Percentiles rank a stretch among this genome's conserved stretches.
phyloP scores from a whole-genome alignment of 2,113 vertebrate species.

The Ciconia maguari region DNA sequence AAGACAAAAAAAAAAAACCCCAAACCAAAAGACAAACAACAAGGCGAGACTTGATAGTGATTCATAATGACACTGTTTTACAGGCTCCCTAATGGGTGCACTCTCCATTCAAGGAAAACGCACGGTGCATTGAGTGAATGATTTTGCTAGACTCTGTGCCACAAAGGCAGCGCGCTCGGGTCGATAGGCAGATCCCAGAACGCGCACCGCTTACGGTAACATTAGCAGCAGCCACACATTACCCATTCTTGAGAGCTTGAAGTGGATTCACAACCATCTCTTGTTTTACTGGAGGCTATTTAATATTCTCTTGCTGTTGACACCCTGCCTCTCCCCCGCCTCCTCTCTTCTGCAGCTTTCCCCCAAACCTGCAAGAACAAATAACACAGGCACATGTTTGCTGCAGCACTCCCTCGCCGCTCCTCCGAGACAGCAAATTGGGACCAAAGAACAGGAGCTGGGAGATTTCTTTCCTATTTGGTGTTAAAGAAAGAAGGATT shows the following conservation, averaged over 20 bases:
- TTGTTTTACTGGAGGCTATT: background rate
- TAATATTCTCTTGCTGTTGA: background rate
- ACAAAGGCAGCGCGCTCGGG: background rate
- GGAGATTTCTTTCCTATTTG: background rate
- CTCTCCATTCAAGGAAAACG: background rate
- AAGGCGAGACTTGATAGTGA: background rate
- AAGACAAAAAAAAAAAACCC: background rate
- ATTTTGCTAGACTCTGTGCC: background rate
- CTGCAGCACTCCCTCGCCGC: rapidly evolving
- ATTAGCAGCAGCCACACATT: background rate
- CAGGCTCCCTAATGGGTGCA: background rate
- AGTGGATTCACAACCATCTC: background rate
- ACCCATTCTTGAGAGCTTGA: background rate
- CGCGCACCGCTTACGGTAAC: rapidly evolving
- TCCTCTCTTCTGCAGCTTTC: background rate
- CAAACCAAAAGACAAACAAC: no score
- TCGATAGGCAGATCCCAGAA: background rate
- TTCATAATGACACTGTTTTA: background rate
- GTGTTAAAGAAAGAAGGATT: background rate
- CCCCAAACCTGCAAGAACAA: background rate
- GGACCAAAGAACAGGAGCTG: background rate
- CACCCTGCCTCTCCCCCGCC: background rate
- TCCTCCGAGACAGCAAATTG: rapidly evolving
- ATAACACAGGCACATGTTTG: rapidly evolving
- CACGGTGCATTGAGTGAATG: background rate